Evolutionary conservation across 2,888 invertebrate genomes (phyloP).

Genomic region (Heliconius hortense): DNA sequence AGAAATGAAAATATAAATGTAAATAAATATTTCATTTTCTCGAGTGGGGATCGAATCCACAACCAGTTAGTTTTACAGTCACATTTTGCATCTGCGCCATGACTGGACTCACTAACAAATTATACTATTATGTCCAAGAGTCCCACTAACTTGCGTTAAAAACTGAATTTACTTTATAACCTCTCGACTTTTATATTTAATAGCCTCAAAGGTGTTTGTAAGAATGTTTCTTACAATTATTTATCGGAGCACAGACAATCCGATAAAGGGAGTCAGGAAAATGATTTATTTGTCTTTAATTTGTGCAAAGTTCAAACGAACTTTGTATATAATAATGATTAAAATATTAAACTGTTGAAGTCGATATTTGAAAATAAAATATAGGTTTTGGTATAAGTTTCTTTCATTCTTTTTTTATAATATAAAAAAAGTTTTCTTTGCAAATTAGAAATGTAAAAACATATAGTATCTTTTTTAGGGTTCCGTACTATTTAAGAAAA

Average conservation of each 20-base stretch:
- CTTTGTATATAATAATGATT: slow-evolving; percentile 42
- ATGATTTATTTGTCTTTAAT: slow-evolving; percentile 40
- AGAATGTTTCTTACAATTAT: slow-evolving; percentile 17
- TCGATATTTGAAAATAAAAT: neutral
- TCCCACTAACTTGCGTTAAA: neutral
- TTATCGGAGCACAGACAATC: slow-evolving; percentile 15
- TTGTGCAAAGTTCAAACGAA: slow-evolving; percentile 32
- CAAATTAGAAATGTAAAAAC: too few species aligned
- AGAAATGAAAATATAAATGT: too few species aligned
- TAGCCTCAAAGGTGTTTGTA: slow-evolving; percentile 1
- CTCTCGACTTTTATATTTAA: neutral
- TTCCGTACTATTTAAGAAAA: too few species aligned
- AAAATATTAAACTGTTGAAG: neutral
- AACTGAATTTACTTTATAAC: neutral
- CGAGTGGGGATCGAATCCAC: too few species aligned
- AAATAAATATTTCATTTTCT: too few species aligned
- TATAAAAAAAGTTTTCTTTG: too few species aligned
- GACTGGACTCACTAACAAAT: too few species aligned
- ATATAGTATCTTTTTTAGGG: too few species aligned
- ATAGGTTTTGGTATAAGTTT: neutral
- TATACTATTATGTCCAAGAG: too few species aligned
- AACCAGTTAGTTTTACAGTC: too few species aligned
- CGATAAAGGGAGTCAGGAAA: slow-evolving; percentile 27
- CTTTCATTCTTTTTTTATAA: too few species aligned
- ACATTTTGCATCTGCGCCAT: too few species aligned